Evolutionary conservation across 2,113 vertebrate species (phyloP).

Genomic region (Grus americana): DNA sequence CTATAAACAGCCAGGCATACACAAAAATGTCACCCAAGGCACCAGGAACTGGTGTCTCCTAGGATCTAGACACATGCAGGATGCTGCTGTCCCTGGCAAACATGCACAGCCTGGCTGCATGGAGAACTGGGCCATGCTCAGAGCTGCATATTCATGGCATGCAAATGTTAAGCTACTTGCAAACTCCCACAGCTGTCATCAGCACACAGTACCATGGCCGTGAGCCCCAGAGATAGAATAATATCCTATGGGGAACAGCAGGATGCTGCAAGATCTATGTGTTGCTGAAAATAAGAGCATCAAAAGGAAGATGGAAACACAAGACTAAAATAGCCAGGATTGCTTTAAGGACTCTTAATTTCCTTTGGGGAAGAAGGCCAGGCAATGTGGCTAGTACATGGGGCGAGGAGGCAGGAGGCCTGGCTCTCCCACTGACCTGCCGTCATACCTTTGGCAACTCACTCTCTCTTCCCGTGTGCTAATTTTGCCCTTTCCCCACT

Average conservation of each 20-base stretch:
- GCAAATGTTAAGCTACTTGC: conserved; percentile 44
- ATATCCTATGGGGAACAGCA: conserved; percentile 13
- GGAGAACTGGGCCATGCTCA: conserved; percentile 50
- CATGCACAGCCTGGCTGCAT: not conserved
- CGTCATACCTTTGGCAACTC: conserved; percentile 3
- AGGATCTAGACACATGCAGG: not conserved
- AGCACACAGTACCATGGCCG: not conserved
- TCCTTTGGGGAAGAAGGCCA: not conserved
- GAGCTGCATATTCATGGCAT: conserved; percentile 55
- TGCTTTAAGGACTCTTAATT: not conserved
- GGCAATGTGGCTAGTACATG: not conserved
- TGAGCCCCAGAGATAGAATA: conserved; percentile 14
- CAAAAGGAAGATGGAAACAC: conserved; percentile 10
- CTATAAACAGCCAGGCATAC: not conserved
- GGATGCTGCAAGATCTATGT: not conserved
- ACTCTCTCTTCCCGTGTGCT: not conserved
- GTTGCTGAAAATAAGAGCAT: conserved; percentile 8
- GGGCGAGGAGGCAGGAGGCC: not conserved
- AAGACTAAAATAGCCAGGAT: not conserved
- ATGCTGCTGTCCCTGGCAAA: conserved; percentile 21
- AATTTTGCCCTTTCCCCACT: conserved; percentile 34
- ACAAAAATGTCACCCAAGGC: not conserved
- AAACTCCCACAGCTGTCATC: conserved; percentile 45
- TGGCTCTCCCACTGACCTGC: conserved; percentile 12
- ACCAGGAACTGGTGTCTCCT: not conserved